Evolutionary conservation across 2,888 invertebrate species (phyloP).

Genomic region (Mythimna impura): DNA sequence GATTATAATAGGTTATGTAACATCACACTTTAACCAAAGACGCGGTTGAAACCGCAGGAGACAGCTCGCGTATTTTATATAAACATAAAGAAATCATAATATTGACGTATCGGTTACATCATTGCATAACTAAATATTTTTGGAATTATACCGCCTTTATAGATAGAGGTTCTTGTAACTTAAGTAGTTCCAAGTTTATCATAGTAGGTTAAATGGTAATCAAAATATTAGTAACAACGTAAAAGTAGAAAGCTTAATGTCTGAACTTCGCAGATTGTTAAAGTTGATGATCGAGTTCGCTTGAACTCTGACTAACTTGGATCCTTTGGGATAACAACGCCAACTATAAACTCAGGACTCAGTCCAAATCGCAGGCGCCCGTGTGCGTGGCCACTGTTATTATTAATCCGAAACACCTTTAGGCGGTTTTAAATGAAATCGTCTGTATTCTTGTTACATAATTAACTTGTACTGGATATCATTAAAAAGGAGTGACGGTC

Average conservation of each 20-base stretch:
- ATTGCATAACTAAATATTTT: neutral
- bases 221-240: conserved; percentile 71
- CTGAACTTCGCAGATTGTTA: conserved; percentile 78
- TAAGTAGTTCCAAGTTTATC: conserved; percentile 45
- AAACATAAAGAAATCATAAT: conserved; percentile 3
- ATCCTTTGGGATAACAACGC: conserved; percentile 81
- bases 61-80: no score
- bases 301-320: conserved; percentile 74
- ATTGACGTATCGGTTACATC: neutral
- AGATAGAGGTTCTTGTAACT: neutral
- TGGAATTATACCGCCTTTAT: neutral
- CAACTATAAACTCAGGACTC: conserved; percentile 69
- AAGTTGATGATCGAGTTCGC: conserved; percentile 81
- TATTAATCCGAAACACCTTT: conserved; percentile 76
- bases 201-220: conserved; percentile 63
- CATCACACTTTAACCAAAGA: no score
- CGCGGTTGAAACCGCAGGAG: no score
- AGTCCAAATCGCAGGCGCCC: conserved; percentile 62
- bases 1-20: no score
- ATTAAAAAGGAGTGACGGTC: conserved; percentile 72
- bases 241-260: conserved; percentile 75
- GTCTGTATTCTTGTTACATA: conserved; percentile 76
- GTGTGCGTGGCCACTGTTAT: conserved; percentile 64
- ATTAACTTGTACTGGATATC: conserved; percentile 77
- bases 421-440: conserved; percentile 81